Base-by-base conservation (phyloP, 1,140 invertebrate species). In the Nasonia giraulti region DNA sequence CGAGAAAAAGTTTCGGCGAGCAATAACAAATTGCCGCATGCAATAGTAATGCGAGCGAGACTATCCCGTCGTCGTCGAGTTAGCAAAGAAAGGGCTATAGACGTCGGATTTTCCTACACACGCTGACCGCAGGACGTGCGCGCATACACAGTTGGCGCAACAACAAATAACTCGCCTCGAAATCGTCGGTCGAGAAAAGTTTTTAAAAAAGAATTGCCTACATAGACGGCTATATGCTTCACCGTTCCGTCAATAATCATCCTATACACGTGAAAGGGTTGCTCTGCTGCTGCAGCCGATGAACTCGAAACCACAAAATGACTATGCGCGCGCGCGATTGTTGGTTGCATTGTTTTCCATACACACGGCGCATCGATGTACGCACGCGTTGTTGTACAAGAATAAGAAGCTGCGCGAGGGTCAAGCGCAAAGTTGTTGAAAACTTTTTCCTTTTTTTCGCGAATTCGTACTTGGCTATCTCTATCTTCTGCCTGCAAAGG, bases 281-380 rank as follows among this genome's bases (percentile, higher is more conserved):
- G 40, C 40, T 14, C 2, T 62, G 55, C 1, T n/a, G 50, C 50
- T 4, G 17, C 23, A 5, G 55, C n/a, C 73, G 68, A 40, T 74
- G 73, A 82, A 82, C 50, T 82, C 37, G 37, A 75, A 50, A 82
- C 81, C 81, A 50, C 81, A 82, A 82, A 82, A 17, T 27, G 37
- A 55, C 31, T 31, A 1, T 27, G 27, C 27, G 47, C 12, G 44
- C 20, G 8, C 27, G 73, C 73, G 20, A 75, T 20, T 44, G 14
- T 75, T 40, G 14, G 73, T 33, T 75, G 37, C 73, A 44, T 44
- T 33, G 73, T 75, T 33, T 37, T 17, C 55, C 47, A 62, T n/a
- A 62, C 55, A n/a, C 17, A n/a, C 23, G 3, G 5, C 4, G n/a
- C 69, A 27, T 33, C 69, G 69, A 20, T 37, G 14, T 31, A 8